Percentiles rank a stretch among this genome's conserved stretches.
Conservation (phyloP, 2,888 invertebrate species). For the Icerya purchasi region DNA sequence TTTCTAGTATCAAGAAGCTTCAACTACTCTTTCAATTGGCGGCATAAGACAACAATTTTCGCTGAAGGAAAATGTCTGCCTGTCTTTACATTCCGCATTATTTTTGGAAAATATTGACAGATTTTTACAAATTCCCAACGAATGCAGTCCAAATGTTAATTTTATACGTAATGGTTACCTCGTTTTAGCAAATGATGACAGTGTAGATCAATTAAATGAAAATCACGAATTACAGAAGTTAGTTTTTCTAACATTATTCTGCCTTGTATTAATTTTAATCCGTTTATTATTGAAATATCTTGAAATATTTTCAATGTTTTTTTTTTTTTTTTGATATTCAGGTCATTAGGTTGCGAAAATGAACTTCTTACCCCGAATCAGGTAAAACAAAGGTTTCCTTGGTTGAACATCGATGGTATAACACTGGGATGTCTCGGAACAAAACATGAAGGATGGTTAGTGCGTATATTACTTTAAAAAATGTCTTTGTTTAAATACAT, state of each 20-base stretch:
- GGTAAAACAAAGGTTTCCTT: slow-evolving; percentile 62
- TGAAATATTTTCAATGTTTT: too few species aligned
- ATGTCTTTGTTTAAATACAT: too few species aligned
- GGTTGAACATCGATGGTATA: slow-evolving; percentile 68
- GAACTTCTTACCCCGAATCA: slow-evolving; percentile 43
- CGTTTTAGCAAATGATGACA: slow-evolving; percentile 54
- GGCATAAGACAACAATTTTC: slow-evolving; percentile 84
- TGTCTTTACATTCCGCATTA: slow-evolving; percentile 71
- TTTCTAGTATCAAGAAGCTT: slow-evolving; percentile 42
- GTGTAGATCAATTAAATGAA: slow-evolving; percentile 44
- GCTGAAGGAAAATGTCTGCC: slow-evolving; percentile 72
- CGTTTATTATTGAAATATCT: too few species aligned
- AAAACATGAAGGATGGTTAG: slow-evolving; percentile 66
- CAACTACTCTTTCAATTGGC: slow-evolving; percentile 62
- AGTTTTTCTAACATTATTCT: too few species aligned
- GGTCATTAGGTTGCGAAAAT: slow-evolving; percentile 56
- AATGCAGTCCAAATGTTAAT: slow-evolving; percentile 41
- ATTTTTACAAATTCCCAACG: slow-evolving; percentile 33
- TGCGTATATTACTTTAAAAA: too few species aligned
- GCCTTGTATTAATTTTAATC: too few species aligned
- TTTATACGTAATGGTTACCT: slow-evolving; percentile 78
- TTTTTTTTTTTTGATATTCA: slow-evolving; percentile 17
- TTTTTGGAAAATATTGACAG: slow-evolving; percentile 56
- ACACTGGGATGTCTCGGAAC: slow-evolving; percentile 55
- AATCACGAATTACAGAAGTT: slow-evolving; percentile 44